A percentile compares a stretch with the other conserved stretches of the same genome.
Evolutionary conservation across 2,888 invertebrate species (phyloP).

Genomic region (Uropetala carovei): DNA sequence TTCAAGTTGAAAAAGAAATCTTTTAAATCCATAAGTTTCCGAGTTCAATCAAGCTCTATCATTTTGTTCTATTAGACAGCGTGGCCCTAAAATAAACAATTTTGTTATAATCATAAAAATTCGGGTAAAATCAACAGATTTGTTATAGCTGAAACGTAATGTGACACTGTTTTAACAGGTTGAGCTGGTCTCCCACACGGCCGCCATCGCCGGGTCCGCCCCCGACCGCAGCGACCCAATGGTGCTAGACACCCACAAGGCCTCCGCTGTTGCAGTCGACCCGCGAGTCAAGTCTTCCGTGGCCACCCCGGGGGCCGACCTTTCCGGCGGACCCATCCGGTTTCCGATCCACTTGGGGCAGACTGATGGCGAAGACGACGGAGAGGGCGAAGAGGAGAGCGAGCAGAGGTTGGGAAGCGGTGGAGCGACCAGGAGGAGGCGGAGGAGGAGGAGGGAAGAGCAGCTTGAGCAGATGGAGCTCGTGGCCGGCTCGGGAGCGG

Average conservation of each 20-base stretch:
- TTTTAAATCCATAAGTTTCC: too few relatives aligned
- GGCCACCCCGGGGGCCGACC: background rate
- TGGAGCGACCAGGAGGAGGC: background rate
- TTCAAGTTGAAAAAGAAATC: too few relatives aligned
- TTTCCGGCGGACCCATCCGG: background rate
- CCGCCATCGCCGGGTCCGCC: background rate
- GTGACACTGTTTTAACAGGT: background rate
- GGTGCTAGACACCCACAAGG: constrained; percentile 2
- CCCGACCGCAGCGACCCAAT: constrained; percentile 5
- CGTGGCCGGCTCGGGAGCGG: constrained; percentile 80
- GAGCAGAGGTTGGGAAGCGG: constrained; percentile 24
- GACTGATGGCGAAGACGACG: background rate
- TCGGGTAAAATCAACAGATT: too few relatives aligned
- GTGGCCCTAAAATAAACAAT: too few relatives aligned
- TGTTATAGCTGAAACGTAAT: too few relatives aligned
- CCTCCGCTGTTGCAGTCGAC: background rate
- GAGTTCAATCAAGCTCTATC: too few relatives aligned
- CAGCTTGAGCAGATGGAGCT: constrained; percentile 77
- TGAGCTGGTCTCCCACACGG: background rate
- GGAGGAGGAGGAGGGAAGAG: constrained; percentile 77
- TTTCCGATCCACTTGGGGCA: constrained; percentile 22
- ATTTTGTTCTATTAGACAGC: too few relatives aligned
- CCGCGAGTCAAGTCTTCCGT: constrained; percentile 16
- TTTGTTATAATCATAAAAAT: too few relatives aligned
- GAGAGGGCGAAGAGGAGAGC: background rate